These are phyloP conservation scores for Drosophila helvetica DNA, from an alignment of 2,888 invertebrate genomes.

Conservation along the genomic window DNA sequence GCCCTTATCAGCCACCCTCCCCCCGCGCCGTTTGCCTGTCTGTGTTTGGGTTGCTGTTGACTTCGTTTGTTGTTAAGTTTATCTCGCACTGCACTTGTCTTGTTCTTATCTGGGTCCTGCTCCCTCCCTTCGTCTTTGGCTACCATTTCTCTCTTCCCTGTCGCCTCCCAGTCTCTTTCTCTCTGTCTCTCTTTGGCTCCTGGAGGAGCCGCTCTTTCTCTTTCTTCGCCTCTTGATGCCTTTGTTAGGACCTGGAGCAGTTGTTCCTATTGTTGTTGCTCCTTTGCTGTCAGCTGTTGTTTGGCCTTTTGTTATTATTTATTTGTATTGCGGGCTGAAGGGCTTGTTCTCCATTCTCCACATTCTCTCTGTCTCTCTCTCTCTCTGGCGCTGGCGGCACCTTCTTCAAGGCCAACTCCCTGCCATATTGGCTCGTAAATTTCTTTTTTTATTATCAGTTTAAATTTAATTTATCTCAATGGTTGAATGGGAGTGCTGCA, in stretches of 20 bases:
- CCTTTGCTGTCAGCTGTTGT: constrained; percentile 28
- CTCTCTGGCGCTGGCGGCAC: constrained; percentile 1
- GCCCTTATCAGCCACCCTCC: not conserved
- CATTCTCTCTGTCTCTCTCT: not conserved
- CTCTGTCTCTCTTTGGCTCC: constrained; percentile 7
- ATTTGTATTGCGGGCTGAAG: constrained; percentile 51
- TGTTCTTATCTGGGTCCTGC: constrained; percentile 42
- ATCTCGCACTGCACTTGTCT: constrained; percentile 72
- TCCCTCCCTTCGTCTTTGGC: not conserved
- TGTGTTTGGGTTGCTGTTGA: constrained; percentile 50
- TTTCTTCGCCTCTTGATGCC: constrained; percentile 18
- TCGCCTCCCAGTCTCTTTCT: not conserved
- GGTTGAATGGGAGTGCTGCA: constrained; percentile 7
- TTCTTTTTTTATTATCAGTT: constrained; percentile 73
- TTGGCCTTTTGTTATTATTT: constrained; percentile 72
- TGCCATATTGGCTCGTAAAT: constrained; percentile 77
- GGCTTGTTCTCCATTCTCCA: not conserved
- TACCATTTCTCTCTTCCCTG: not conserved
- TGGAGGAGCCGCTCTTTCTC: constrained; percentile 27
- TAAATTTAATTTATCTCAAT: constrained; percentile 73
- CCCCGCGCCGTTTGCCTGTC: constrained; percentile 8
- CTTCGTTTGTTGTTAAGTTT: constrained; percentile 69
- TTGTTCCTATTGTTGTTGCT: constrained; percentile 10
- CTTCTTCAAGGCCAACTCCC: constrained; percentile 49
- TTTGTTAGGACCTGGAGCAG: constrained; percentile 34